Conservation (phyloP, 2,888 invertebrate genomes). For the Apeira syringaria region DNA sequence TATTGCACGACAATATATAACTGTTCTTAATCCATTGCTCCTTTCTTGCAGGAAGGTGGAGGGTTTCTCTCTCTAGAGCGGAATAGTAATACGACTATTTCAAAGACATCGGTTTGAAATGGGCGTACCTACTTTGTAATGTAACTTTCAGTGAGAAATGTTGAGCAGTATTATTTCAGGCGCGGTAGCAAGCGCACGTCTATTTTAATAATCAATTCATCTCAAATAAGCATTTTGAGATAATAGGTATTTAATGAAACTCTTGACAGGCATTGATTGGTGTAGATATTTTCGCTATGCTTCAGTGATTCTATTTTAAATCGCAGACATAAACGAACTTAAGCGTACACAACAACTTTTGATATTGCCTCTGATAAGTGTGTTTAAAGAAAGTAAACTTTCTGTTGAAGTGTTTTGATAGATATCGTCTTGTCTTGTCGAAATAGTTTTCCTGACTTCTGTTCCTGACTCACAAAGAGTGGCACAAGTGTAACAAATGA, state of each 20-base stretch:
- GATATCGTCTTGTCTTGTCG: too few relatives aligned
- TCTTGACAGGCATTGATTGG: background rate
- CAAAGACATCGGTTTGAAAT: slow-evolving; percentile 33
- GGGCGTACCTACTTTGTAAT: slow-evolving; percentile 29
- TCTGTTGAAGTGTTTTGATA: too few relatives aligned
- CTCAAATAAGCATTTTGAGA: slow-evolving; percentile 7
- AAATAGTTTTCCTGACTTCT: slow-evolving; percentile 5
- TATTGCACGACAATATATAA: slow-evolving; percentile 3
- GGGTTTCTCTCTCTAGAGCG: slow-evolving; percentile 16
- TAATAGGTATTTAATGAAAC: background rate
- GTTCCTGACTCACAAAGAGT: too few relatives aligned
- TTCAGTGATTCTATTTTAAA: slow-evolving; percentile 4
- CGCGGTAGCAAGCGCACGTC: slow-evolving; percentile 52
- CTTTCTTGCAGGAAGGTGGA: slow-evolving; percentile 10
- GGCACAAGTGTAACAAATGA: background rate
- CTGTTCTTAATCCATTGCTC: slow-evolving; percentile 33
- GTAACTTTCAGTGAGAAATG: slow-evolving; percentile 30
- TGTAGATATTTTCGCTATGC: background rate
- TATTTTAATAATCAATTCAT: slow-evolving; percentile 3
- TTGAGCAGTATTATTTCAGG: slow-evolving; percentile 65
- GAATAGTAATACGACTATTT: slow-evolving; percentile 44
- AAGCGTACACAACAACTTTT: background rate
- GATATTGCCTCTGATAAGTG: background rate
- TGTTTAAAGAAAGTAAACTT: slow-evolving; percentile 16
- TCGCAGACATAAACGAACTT: slow-evolving; percentile 1